These are phyloP conservation scores for Venustoraphidia nigricollis DNA, from an alignment of 2,888 invertebrate genomes.

Conservation along the genomic window DNA sequence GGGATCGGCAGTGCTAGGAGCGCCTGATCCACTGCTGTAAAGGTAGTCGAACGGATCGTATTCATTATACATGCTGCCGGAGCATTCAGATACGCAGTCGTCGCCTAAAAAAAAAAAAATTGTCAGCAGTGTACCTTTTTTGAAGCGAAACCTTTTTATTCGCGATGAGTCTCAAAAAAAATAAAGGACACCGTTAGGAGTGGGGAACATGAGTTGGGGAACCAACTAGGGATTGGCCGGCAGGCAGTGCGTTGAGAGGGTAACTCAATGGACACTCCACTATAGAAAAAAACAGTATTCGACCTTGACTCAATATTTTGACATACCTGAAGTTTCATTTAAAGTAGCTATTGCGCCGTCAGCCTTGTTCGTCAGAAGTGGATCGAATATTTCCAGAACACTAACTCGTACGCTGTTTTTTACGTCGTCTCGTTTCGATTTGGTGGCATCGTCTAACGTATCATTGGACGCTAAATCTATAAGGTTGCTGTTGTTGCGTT, in stretches of 20 bases:
- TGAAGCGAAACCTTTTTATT: too few relatives aligned
- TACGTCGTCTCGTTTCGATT: neutral
- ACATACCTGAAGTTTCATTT: too few relatives aligned
- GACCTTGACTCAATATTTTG: too few relatives aligned
- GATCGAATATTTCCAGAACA: slow-evolving; percentile 80
- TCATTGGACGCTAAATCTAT: slow-evolving; percentile 37
- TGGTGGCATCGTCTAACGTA: slow-evolving; percentile 22
- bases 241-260: too few relatives aligned
- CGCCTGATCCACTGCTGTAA: slow-evolving; percentile 43
- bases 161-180: too few relatives aligned
- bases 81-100: slow-evolving; percentile 39
- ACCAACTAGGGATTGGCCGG: too few relatives aligned
- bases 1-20: slow-evolving; percentile 47
- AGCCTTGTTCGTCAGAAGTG: slow-evolving; percentile 49
- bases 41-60: slow-evolving; percentile 69
- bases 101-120: slow-evolving; percentile 28
- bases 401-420: slow-evolving; percentile 41
- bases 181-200: too few relatives aligned
- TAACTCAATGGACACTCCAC: too few relatives aligned
- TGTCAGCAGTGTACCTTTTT: slow-evolving; percentile 31
- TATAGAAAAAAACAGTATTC: too few relatives aligned
- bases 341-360: slow-evolving; percentile 16
- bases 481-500: slow-evolving; percentile 35
- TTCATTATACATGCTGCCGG: slow-evolving; percentile 53
- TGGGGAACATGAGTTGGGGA: too few relatives aligned